Percentiles rank a stretch among this genome's conserved stretches.
Evolutionary conservation across 2,888 invertebrate genomes (phyloP).

Genomic region (Agrypnus murinus): DNA sequence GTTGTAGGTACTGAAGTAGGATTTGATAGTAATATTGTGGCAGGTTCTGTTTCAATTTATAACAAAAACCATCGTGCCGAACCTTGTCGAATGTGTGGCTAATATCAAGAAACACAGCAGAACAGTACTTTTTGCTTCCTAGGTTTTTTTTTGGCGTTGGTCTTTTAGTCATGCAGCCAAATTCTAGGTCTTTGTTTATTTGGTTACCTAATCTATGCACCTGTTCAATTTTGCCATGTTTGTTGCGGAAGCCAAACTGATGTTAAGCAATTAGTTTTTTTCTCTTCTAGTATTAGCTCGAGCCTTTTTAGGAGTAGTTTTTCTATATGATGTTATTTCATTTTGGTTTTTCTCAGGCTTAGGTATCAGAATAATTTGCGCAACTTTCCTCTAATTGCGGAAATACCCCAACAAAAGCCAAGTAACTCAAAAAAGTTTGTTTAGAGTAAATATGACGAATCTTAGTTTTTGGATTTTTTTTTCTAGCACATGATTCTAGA

Average conservation of each 20-base stretch:
- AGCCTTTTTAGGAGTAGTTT: background rate
- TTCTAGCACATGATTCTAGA: no score
- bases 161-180: no score
- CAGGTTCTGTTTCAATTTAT: constrained; percentile 16
- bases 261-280: constrained; percentile 12
- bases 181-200: constrained; percentile 13
- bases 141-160: no score
- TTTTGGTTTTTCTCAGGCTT: constrained; percentile 6
- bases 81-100: no score
- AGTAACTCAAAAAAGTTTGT: no score
- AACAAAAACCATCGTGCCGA: background rate
- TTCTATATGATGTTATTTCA: no score
- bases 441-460: no score
- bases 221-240: constrained; percentile 1
- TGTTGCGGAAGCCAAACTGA: constrained; percentile 7
- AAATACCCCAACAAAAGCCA: constrained; percentile 8
- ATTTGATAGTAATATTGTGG: constrained; percentile 9
- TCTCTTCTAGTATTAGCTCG: constrained; percentile 5
- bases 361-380: constrained; percentile 5
- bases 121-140: no score
- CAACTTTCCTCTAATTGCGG: constrained; percentile 2
- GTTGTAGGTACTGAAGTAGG: background rate
- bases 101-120: constrained; percentile 12
- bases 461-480: no score
- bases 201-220: constrained; percentile 8